Evolutionary conservation across 2,113 vertebrate genomes (phyloP), one percentile per base, ranked within the genome.

Genomic region (Taurulus bubalis): DNA sequence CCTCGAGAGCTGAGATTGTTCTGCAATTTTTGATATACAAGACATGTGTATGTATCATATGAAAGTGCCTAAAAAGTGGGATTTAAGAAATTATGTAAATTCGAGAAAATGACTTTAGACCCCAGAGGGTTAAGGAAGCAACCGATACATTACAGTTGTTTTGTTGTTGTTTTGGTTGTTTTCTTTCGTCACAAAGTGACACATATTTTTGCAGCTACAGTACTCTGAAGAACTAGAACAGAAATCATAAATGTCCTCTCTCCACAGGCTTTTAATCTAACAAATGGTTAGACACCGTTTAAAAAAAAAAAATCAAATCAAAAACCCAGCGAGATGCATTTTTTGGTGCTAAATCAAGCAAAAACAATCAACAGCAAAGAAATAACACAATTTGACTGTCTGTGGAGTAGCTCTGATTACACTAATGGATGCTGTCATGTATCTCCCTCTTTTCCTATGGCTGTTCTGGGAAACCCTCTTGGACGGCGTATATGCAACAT

Each of bases 321-420:
- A 59, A 68, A 63, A 12, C 8, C 20, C 36, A n/a, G 32, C 38
- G 66, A 15, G 18, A 34, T 9, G 20, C 55, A 20, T 73, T 71
- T 65, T 71, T 12, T 58, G 26, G 49, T 24, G 56, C 28, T 58
- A 55, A 65, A 75, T 78, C 24, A 32, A 38, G 62, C 20, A 86
- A 82, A 71, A 77, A 22, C 47, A 70, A 73, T 42, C 67, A 45
- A 80, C 49, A 67, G 34, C n/a, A 55, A 71, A 62, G 69, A 55
- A 65, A 75, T 28, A 59, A 28, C 67, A 64, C 56, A 0, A 58
- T 75, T 64, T 67, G 2, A 49, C 40, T 26, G 75, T 53, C 26
- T 62, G 47, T 59, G 30, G 55, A 85, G 85, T 83, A 51, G 80
- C 71, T 87, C 67, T 82, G 64, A 79, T 87, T 87, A 77, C 84